These are phyloP conservation scores for Babylonia areolata DNA, from an alignment of 1,140 invertebrate genomes.

Conservation along the genomic window DNA sequence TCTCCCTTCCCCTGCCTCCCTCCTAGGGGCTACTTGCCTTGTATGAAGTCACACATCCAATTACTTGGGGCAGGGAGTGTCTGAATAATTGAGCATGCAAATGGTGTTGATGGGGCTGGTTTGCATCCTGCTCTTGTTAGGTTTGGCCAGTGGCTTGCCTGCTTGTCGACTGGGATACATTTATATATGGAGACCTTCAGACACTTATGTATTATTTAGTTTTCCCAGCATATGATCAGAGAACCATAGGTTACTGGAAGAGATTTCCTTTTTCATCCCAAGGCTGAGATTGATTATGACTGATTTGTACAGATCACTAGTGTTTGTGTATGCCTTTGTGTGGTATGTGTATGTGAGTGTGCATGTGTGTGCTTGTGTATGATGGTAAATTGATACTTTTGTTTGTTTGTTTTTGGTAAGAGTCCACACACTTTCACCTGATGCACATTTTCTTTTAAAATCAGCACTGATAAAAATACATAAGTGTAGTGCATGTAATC, in stretches of 20 bases:
- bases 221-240: too few relatives aligned
- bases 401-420: too few relatives aligned
- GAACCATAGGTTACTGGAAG: neutral
- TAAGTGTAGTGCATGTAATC: too few relatives aligned
- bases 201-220: too few relatives aligned
- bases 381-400: too few relatives aligned
- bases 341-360: too few relatives aligned
- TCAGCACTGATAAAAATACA: too few relatives aligned
- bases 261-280: neutral
- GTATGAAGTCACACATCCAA: conserved; percentile 16
- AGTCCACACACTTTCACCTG: too few relatives aligned
- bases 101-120: conserved; percentile 8
- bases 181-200: neutral
- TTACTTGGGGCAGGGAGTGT: neutral
- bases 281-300: neutral
- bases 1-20: conserved; percentile 3
- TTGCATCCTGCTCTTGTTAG: conserved; percentile 2
- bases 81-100: conserved; percentile 32
- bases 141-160: neutral
- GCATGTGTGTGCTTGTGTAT: too few relatives aligned
- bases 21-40: neutral
- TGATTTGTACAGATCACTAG: too few relatives aligned
- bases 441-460: too few relatives aligned
- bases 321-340: too few relatives aligned
- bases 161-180: neutral